Evolutionary conservation across 1,140 invertebrate species (phyloP).

Genomic region (Musca vetustissima): DNA sequence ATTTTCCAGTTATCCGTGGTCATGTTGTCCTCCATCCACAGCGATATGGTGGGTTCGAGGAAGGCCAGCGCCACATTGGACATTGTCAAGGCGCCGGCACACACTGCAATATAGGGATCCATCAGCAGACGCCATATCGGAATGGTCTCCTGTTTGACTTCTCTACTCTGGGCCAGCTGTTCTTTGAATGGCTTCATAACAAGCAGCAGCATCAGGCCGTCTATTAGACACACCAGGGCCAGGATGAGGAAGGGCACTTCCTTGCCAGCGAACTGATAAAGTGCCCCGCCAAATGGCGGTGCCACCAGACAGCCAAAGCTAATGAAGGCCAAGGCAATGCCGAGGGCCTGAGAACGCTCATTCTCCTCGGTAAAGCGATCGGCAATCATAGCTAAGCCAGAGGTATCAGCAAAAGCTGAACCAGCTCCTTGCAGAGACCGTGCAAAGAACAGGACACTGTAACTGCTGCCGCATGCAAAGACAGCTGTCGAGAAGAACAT

Average conservation of each 20-base stretch:
- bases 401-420: slow-evolving; percentile 98
- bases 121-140: slow-evolving; percentile 95
- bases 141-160: slow-evolving; percentile 64
- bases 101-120: slow-evolving; percentile 97
- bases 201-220: slow-evolving; percentile 91
- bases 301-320: slow-evolving; percentile 99
- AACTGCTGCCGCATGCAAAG: slow-evolving; percentile 96
- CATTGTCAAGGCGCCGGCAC: slow-evolving; percentile 97
- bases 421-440: slow-evolving; percentile 97
- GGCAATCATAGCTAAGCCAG: slow-evolving; percentile 98
- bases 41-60: slow-evolving; percentile 96
- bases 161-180: slow-evolving; percentile 70
- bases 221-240: slow-evolving; percentile 89
- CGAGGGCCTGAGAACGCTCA: slow-evolving; percentile 92
- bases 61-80: slow-evolving; percentile 98
- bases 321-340: slow-evolving; percentile 98
- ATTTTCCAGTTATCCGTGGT: slow-evolving; percentile 97
- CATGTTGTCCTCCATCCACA: slow-evolving; percentile 98
- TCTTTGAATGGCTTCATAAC: slow-evolving; percentile 95
- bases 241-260: slow-evolving; percentile 96
- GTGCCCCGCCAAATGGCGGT: slow-evolving; percentile 96
- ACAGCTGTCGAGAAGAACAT: slow-evolving; percentile 98
- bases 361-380: slow-evolving; percentile 96
- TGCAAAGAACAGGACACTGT: slow-evolving; percentile 95
- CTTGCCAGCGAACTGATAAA: slow-evolving; percentile 98